Conservation (phyloP, 2,797 vertebrate genomes). For the Stomatorhinus walkeri region DNA sequence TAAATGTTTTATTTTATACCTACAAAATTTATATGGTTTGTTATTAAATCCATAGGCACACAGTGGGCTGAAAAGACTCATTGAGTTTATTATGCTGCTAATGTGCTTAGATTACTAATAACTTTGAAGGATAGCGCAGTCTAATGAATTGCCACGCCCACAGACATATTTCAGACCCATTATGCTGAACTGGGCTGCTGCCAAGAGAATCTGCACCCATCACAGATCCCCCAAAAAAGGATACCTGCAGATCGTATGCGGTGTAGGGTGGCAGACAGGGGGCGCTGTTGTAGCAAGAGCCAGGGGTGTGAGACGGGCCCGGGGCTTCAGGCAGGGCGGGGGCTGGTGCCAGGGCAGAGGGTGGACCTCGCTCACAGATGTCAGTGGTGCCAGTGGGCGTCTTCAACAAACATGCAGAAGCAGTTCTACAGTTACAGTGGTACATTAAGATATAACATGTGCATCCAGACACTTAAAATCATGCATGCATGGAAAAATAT, state of each 20-base stretch:
- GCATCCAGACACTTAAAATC: background rate
- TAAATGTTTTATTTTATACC: background rate
- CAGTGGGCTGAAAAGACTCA: background rate
- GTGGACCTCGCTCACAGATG: constrained; percentile 77
- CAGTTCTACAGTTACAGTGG: background rate
- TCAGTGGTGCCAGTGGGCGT: constrained; percentile 72
- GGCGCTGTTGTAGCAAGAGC: constrained; percentile 79
- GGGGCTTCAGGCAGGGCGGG: constrained; percentile 67
- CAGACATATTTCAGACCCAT: background rate
- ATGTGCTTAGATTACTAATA: background rate
- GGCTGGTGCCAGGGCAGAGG: constrained; percentile 65
- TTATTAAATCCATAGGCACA: background rate
- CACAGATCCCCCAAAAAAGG: background rate
- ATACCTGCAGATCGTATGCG: constrained; percentile 88
- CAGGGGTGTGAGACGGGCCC: constrained; percentile 68
- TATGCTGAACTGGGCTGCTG: background rate
- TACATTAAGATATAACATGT: background rate
- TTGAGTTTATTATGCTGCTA: background rate
- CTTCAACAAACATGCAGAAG: constrained; percentile 50
- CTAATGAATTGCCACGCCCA: background rate
- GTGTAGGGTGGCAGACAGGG: constrained; percentile 93
- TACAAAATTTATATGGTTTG: background rate
- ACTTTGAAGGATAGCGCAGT: background rate
- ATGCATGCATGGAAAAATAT: background rate
- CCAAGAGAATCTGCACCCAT: background rate